phyloP scores from a whole-genome alignment of 2,113 vertebrate species.

The Hemiscyllium ocellatum region DNA sequence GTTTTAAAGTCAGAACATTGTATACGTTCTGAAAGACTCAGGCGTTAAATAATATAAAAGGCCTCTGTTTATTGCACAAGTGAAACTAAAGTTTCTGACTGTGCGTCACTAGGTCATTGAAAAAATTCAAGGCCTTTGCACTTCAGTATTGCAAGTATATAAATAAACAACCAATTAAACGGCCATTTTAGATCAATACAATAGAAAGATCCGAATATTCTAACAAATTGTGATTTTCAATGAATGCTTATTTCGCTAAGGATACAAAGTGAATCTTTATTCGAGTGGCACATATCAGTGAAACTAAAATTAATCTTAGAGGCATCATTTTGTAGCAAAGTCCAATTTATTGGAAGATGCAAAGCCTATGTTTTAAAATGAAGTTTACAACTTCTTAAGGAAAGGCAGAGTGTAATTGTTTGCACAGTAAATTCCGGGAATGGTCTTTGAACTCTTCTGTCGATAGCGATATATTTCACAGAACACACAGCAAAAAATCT shows the following conservation, averaged over 20 bases:
- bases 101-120: neutral
- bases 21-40: neutral
- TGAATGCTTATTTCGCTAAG: neutral
- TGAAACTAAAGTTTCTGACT: conserved; percentile 26
- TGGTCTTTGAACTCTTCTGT: neutral
- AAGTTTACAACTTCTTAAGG: neutral
- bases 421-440: neutral
- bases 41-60: neutral
- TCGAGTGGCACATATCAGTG: neutral
- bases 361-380: neutral
- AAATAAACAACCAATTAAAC: neutral
- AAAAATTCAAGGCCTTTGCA: neutral
- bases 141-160: neutral
- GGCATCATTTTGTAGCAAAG: neutral
- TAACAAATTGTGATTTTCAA: neutral
- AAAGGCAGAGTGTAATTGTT: neutral
- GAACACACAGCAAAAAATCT: neutral
- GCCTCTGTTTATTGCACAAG: neutral
- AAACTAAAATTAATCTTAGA: neutral
- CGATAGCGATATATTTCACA: neutral
- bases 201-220: neutral
- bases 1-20: neutral
- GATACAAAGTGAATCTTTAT: neutral
- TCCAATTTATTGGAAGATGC: neutral
- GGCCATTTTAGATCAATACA: neutral